Evolutionary conservation across 30 jellyfish, hydroid and myxozoan genomes (phyloP), one percentile per base, ranked within the genome.

Genomic region (Mastigias papua): DNA sequence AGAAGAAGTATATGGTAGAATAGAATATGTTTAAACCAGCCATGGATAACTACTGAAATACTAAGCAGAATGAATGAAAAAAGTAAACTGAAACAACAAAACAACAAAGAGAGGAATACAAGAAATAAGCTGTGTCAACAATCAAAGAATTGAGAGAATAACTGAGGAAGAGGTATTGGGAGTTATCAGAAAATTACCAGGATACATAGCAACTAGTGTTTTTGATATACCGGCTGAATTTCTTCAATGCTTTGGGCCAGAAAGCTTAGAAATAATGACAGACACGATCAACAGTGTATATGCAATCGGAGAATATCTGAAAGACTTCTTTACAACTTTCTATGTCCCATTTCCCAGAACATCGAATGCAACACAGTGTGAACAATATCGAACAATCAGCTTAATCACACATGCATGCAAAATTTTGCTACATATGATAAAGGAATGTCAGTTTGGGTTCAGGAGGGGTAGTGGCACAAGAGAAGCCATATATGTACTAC

Each of bases 201-300:
- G 29, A 20, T 30, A 51, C n/a, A 83, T 68, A 63, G 20, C 86
- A 9, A 46, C 80, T 15, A 86, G 93, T 30, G 0, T 34, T 25
- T 86, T 68, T 34, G 61, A 70, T 46, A 72, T 83, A 28, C 93
- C 79, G 48, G 86, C 86, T 15, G 78, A 83, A 66, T 21, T 70
- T 20, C 23, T 83, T 34, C 73, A 83, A 70, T 73, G 51, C 29
- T 19, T 25, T 27, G 75, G 78, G 13, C 83, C 48, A 48, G 16
- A 31, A 25, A 85, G 70, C 3, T 30, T 68, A 32, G 1, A 3
- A n/a, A 49, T 51, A 22, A 19, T 81, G 4, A 35, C 27, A 26
- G 32, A 48, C 23, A 19, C 46, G 61, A 58, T 78, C 75, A 81
- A 81, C 65, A 49, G 35, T 34, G 69, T 49, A 30, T 83, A 82